Percentiles rank a stretch among this genome's conserved stretches.
Conservation (phyloP, 2,113 vertebrate genomes). For the Blennius ocellaris region DNA sequence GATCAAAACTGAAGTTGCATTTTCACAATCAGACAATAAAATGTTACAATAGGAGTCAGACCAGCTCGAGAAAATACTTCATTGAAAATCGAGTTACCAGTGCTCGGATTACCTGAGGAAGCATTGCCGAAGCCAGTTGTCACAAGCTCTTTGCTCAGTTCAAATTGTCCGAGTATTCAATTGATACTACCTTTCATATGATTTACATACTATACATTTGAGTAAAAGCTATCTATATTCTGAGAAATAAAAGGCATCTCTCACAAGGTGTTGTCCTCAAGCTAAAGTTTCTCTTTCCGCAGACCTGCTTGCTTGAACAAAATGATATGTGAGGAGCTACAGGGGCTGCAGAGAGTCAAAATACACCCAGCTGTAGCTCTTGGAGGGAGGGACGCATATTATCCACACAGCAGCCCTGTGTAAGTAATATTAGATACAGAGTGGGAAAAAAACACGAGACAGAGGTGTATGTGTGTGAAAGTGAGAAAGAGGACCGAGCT, state of each 20-base stretch:
- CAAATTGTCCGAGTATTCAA: conserved; percentile 1
- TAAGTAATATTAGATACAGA: conserved; percentile 50
- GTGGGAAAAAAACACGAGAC: conserved; percentile 3
- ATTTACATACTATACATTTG: neutral
- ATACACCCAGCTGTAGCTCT: conserved; percentile 18
- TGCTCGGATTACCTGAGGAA: conserved; percentile 71
- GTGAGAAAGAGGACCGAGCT: conserved; percentile 33
- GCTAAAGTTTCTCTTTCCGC: conserved; percentile 8
- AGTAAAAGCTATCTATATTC: neutral
- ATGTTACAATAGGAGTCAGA: neutral
- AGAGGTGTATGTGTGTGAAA: conserved; percentile 1
- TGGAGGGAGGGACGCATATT: conserved; percentile 13
- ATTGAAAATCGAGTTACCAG: conserved; percentile 11
- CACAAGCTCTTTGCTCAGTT: conserved; percentile 27
- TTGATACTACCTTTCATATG: neutral
- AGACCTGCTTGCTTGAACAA: conserved; percentile 1
- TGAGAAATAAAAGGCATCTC: conserved; percentile 8
- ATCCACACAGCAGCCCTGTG: conserved; percentile 29
- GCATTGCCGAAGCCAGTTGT: conserved; percentile 56
- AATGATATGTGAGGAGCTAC: conserved; percentile 27
- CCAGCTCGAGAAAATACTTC: neutral
- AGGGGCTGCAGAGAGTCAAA: conserved; percentile 42
- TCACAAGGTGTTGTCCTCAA: no score
- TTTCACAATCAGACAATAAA: neutral
- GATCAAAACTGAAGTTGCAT: neutral